Evolutionary conservation across 2,888 invertebrate species (phyloP), one percentile per base, ranked within the genome.

Genomic region (Pseudococcus longispinus): DNA sequence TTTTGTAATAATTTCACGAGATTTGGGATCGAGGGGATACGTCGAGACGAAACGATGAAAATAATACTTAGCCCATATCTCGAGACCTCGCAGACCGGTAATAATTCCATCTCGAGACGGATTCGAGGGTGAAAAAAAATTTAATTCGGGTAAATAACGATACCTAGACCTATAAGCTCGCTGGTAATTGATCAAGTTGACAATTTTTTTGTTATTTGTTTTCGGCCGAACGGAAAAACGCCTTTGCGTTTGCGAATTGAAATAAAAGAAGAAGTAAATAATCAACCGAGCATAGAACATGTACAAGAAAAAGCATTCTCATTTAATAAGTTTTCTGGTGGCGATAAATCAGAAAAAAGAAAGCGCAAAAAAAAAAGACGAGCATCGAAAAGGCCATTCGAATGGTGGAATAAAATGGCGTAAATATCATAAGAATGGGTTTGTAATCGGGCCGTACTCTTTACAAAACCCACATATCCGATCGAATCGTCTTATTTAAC

Each of bases 291-390:
- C 26, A 29, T 26, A 70, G 70, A 70, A 70, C 70, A 29, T 29
- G 70, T 29, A 70, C 70, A 70, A 70, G 70, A 70, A 70, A 70
- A 70, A 70, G 70, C 70, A 70, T 70, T 70, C 70, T 70, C 70
- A 70, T 70, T 70, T 70, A 70, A 70, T 70, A 70, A 70, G 70
- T 70, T 70, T 70, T 70, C 70, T 18, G n/a, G 37, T 15, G 29
- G 29, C 70, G 70, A 70, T 70, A 70, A 29, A 70, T 70, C 70
- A 70, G 18, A 70, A 70, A 70, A 70, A 70, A 60, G 15, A 60
- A 2, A 60, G 2, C 37, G n/a, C 3, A 60, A 11, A 8, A 60
- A 60, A 20, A 55, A 6, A 18, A n/a, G n/a, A 37, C 37, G 55
- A 55, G 55, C 13, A 65, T 13, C 44, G 15, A 65, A 70, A 70